These are phyloP conservation scores for Stigmatopora nigra DNA, from an alignment of 2,113 vertebrate genomes.

Conservation along the genomic window DNA sequence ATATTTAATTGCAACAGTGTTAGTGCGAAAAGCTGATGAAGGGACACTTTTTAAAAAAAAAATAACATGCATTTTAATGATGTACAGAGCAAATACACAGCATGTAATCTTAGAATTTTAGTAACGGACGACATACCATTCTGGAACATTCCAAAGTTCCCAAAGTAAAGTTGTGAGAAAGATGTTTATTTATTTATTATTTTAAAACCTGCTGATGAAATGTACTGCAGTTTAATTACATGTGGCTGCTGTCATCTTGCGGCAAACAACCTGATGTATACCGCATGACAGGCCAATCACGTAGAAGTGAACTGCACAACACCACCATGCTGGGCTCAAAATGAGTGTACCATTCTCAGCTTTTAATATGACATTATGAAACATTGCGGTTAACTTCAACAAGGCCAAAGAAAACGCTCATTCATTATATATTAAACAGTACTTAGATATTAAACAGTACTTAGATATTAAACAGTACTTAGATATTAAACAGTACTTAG, in stretches of 20 bases:
- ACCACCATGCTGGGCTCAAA: neutral
- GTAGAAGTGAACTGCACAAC: neutral
- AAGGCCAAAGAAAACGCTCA: neutral
- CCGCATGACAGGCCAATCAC: conserved; percentile 6
- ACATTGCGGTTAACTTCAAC: neutral
- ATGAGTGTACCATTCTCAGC: neutral
- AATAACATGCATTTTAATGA: conserved; percentile 16
- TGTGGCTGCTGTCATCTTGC: conserved; percentile 20
- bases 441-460: too few species aligned
- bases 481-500: too few species aligned
- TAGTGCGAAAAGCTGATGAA: conserved; percentile 39
- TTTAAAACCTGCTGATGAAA: conserved; percentile 21
- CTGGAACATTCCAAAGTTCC: neutral
- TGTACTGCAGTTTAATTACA: conserved; percentile 38
- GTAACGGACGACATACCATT: neutral
- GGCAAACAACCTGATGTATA: conserved; percentile 16
- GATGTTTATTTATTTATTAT: conserved; percentile 23
- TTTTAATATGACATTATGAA: conserved; percentile 11
- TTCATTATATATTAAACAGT: too few species aligned
- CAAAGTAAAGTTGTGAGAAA: neutral
- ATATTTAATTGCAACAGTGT: conserved; percentile 40
- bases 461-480: too few species aligned
- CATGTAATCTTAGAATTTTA: neutral
- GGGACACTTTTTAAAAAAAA: conserved; percentile 18
- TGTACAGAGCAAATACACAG: neutral